A percentile compares a stretch with the other conserved stretches of the same genome.
These are phyloP conservation scores for Palloptera scutellata DNA, from an alignment of 2,888 invertebrate genomes.

Conservation along the genomic window DNA sequence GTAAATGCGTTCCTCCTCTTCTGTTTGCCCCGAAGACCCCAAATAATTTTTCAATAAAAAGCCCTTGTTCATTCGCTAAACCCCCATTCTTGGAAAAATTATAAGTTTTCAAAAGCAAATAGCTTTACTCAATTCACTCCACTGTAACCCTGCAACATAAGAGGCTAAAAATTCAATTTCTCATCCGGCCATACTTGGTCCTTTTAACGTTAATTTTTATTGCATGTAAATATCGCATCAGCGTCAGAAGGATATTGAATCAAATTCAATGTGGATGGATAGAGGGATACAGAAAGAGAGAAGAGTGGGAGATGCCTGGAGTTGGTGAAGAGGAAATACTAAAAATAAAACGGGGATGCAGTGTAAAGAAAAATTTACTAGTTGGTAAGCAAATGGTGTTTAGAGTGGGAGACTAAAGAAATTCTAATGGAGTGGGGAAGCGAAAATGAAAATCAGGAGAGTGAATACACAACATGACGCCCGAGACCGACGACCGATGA, in stretches of 20 bases:
- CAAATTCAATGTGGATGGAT: not conserved
- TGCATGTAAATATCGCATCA: slow-evolving; percentile 54
- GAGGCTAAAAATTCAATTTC: slow-evolving; percentile 27
- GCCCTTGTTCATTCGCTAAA: too few species aligned
- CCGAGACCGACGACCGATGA: too few species aligned
- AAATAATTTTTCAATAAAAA: too few species aligned
- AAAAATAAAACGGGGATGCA: too few species aligned
- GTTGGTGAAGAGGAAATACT: not conserved
- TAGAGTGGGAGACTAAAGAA: not conserved
- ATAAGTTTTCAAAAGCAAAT: too few species aligned
- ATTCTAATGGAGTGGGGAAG: not conserved
- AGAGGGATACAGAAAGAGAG: slow-evolving; percentile 1
- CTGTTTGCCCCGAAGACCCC: too few species aligned
- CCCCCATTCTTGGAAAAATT: too few species aligned
- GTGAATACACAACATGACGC: too few species aligned
- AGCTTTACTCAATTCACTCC: not conserved
- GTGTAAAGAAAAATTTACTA: too few species aligned
- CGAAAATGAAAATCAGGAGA: too few species aligned
- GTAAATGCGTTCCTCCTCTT: too few species aligned
- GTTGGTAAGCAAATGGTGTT: too few species aligned
- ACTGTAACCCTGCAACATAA: slow-evolving; percentile 18
- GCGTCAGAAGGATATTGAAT: slow-evolving; percentile 25
- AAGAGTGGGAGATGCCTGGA: not conserved
- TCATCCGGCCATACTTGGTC: slow-evolving; percentile 42
- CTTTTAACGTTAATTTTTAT: slow-evolving; percentile 57